Base-by-base conservation (phyloP, 2,888 invertebrate species). In the Parnassius smintheus region DNA sequence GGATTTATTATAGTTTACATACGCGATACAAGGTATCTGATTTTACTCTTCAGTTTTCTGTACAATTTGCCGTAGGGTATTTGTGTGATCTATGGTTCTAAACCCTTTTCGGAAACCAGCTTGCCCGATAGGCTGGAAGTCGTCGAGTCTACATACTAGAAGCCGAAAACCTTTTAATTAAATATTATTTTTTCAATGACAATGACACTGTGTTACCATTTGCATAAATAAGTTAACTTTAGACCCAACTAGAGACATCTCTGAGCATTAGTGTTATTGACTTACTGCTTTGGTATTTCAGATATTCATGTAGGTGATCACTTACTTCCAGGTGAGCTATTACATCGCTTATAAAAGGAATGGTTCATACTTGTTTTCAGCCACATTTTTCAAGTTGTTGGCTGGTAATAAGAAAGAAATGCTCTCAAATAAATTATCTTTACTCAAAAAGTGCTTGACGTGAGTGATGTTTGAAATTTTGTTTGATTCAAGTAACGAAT, bases 361-460 rank as follows among this genome's bases (percentile, higher is more conserved):
- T 35, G 35, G 35, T 35, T 35, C 35, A 35, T 35, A 35, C 35
- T 35, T 35, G 4, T 35, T 35, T 7, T 35, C 35, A 4, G 1
- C 35, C 7, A 35, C 11, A 10, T 44, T 11, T 44, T 44, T 44
- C 44, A 44, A 18, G n/a, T 49, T 13, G 54, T 35, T 51, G 51
- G 61, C 50, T 9, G 4, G 35, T 35, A 35, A 35, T 7, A 7
- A 35, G 35, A 35, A 7, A 35, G 12, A n/a, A 12, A 13, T 42
- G 13, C 22, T 58, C 50, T 55, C 58, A 54, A 62, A 59, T 62
- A 62, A 62, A 58, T 58, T 54, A 44, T 11, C 53, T 41, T 12
- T 22, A 35, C 54, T 53, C 62, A 49, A 25, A 52, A 41, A 62
- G 48, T 13, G 25, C 55, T 42, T 55, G 58, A 58, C 58, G 55